Base-by-base conservation (phyloP, 2,113 vertebrate species). In the Paratilapia polleni region DNA sequence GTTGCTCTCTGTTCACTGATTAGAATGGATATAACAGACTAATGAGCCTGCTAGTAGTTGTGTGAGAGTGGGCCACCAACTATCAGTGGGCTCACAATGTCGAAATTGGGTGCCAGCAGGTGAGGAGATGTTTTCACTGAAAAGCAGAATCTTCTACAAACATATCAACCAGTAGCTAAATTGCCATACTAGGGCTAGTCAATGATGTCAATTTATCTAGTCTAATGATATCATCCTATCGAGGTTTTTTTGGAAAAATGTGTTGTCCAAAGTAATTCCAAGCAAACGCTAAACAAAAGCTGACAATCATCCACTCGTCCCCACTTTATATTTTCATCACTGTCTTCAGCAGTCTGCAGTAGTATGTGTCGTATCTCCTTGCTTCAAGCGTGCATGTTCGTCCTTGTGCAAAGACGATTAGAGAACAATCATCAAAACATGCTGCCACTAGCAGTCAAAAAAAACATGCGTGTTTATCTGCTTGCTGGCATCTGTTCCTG, bases 391-490 rank as follows among this genome's bases (percentile, higher is more conserved):
- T 59, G 63, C 58, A 49, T 28, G 24, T 60, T 59, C 58, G 28
- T 43, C 58, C 58, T 78, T 64, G 28, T 64, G 47, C 60, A 64
- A 36, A 63, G 31, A 79, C 28, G 24, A 61, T 78, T 78, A 68
- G 62, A 56, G 77, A 34, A 64, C 52, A 31, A 58, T 60, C 56
- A 81, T 59, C 26, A 60, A 34, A 73, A 61, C 56, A 68, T 13
- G 75, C 75, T 77, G 57, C 75, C 75, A 77, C 75, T 19, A 77
- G 24, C 75, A 60, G 17, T 77, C 12, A 2, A 77, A 77, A n/a
- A 77, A 47, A 57, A 31, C 34, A 60, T 77, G 75, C 19, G 26
- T 57, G 58, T 74, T 36, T 41, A 61, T 8, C 26, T 38, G 8
- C 34, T 58, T 52, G 49, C 38, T 28, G 38, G 56, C 54, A 31